phyloP scores from a whole-genome alignment of 2,888 invertebrate species.

The Laothoe populi region DNA sequence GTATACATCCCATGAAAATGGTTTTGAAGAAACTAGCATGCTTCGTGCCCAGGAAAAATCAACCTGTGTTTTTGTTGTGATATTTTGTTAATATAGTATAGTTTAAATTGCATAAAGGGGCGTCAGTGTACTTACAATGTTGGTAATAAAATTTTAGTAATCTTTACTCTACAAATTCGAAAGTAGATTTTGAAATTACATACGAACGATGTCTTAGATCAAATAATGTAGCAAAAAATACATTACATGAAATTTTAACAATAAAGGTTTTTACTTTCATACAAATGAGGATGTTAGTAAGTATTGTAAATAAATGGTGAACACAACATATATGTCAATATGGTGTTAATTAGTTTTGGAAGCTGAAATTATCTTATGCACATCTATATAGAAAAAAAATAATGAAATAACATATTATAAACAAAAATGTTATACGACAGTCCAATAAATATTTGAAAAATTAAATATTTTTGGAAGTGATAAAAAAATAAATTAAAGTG shows the following conservation, averaged over 20 bases:
- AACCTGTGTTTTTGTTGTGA: slow-evolving; percentile 23
- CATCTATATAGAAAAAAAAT: no score
- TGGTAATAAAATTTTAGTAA: not conserved
- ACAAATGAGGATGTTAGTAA: slow-evolving; percentile 27
- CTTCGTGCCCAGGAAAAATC: not conserved
- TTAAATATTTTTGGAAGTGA: no score
- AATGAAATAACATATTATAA: no score
- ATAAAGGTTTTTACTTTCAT: slow-evolving; percentile 5
- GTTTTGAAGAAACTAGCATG: slow-evolving; percentile 18
- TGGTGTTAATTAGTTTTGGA: not conserved
- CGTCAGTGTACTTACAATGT: not conserved
- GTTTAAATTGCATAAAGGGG: not conserved
- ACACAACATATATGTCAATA: not conserved
- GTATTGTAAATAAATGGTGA: slow-evolving; percentile 23
- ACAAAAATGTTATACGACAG: no score
- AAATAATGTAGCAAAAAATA: slow-evolving; percentile 6
- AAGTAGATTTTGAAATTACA: not conserved
- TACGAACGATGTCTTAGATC: no score
- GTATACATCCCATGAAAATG: slow-evolving; percentile 13
- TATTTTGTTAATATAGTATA: slow-evolving; percentile 4
- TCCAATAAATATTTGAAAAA: no score
- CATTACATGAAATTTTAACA: not conserved
- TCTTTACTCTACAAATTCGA: not conserved
- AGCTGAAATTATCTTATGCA: no score
- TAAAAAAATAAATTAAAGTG: no score